phyloP scores from a whole-genome alignment of 2,113 vertebrate genomes.

The Epinephelus moara region DNA sequence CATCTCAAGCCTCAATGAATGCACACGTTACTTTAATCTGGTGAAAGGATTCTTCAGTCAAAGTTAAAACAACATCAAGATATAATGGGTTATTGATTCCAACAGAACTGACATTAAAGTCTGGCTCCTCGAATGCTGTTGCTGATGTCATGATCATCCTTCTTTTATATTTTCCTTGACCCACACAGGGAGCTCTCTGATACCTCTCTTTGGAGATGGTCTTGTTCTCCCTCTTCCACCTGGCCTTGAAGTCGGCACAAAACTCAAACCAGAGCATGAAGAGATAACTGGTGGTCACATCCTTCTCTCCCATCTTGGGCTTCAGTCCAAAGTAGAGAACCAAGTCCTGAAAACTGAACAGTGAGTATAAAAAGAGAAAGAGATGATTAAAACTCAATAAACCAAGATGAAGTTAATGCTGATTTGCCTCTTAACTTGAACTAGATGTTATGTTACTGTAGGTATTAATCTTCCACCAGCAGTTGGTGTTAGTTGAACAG shows the following conservation, averaged over 20 bases:
- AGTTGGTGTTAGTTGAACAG: background rate
- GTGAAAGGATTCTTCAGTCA: no score
- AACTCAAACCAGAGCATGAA: slow-evolving; percentile 98
- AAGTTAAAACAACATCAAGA: no score
- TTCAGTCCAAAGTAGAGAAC: slow-evolving; percentile 92
- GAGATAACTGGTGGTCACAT: slow-evolving; percentile 88
- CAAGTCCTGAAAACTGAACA: slow-evolving; percentile 91
- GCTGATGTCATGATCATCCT: no score
- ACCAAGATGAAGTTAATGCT: background rate
- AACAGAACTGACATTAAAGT: no score
- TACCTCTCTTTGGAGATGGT: slow-evolving; percentile 92
- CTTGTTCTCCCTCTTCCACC: slow-evolving; percentile 97
- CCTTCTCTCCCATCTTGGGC: slow-evolving; percentile 91
- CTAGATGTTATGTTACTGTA: background rate
- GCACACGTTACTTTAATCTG: no score
- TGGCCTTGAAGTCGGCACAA: slow-evolving; percentile 94
- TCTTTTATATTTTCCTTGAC: no score
- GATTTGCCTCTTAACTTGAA: background rate
- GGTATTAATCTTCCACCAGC: no score
- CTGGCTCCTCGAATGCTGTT: no score
- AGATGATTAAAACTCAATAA: background rate
- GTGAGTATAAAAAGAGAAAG: background rate
- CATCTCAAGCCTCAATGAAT: no score
- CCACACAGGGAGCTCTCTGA: background rate
- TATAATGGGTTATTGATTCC: no score